These are phyloP conservation scores for Siniperca scherzeri DNA, from an alignment of 2,797 vertebrate genomes.

Conservation along the genomic window DNA sequence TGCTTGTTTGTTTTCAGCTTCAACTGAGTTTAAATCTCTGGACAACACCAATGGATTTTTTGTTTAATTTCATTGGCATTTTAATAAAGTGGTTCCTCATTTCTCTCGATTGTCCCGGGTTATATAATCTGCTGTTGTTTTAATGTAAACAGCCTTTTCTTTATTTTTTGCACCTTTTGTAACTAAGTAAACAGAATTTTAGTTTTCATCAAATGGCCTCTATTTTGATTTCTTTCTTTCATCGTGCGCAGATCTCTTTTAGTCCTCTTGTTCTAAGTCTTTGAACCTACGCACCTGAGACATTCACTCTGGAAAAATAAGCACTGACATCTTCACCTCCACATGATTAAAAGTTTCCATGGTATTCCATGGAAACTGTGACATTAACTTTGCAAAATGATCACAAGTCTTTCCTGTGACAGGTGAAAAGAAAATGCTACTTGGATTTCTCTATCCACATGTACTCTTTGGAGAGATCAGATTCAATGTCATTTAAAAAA, in stretches of 20 bases:
- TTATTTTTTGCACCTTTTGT: background rate
- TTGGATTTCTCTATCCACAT: background rate
- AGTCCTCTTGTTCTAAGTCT: slow-evolving; percentile 2
- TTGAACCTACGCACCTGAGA: slow-evolving; percentile 28
- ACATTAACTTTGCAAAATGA: slow-evolving; percentile 10
- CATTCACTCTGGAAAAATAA: slow-evolving; percentile 12
- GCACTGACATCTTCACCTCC: background rate
- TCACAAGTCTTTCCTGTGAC: background rate
- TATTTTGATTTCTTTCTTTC: slow-evolving; percentile 23
- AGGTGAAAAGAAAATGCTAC: background rate
- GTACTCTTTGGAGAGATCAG: slow-evolving; percentile 5
- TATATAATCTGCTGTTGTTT: background rate
- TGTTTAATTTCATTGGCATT: background rate
- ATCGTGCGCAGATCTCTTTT: background rate
- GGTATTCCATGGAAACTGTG: background rate
- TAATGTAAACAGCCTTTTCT: background rate
- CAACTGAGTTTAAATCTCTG: slow-evolving; percentile 16
- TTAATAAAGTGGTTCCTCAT: background rate
- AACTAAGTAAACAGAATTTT: background rate
- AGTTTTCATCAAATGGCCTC: background rate
- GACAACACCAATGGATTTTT: background rate
- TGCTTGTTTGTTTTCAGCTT: slow-evolving; percentile 25
- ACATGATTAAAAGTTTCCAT: background rate
- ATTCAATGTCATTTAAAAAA: slow-evolving; percentile 28
- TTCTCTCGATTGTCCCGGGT: background rate